Evolutionary conservation across 2,797 vertebrate species (phyloP), one percentile per base, ranked within the genome.

Genomic region (Hybognathus amarus): DNA sequence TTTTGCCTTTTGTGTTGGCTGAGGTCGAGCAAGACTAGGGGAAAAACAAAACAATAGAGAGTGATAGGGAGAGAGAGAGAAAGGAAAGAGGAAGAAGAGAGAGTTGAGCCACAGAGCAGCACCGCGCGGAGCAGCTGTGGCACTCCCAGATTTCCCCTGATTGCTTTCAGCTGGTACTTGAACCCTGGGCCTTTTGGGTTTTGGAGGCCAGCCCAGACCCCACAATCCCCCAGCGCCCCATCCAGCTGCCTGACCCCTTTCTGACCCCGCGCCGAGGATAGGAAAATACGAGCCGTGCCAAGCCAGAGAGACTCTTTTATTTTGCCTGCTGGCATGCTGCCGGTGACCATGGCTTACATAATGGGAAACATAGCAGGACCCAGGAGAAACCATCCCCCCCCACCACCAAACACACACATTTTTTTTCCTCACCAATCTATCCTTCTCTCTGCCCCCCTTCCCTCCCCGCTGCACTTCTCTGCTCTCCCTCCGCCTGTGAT

Each of bases 121-220:
- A 89, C 93, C 85, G 92, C 93, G 90, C 96, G 92, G 94, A 97
- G 97, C 98, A 99, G 97, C 97, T 99, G 97, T 97, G 97, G 97
- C 96, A 97, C 97, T 98, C 95, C 95, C 94, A 95, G 94, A 94
- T 95, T 94, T 94, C 93, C 96, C 96, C 97, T 99, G 98, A 99
- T 99, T 99, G 97, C 98, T 99, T 98, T 99, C 98, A 99, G 98
- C 98, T 99, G 98, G 98, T 99, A 99, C 98, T 99, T 99, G 98
- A 99, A 99, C 98, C 97, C 97, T 83, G 97, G 96, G 97, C 96
- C 97, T 95, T 95, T 94, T 94, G 97, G 95, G 96, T 97, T 98
- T 97, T 99, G 97, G 97, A 98, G 97, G 95, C 95, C 95, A 95
- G 97, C 98, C 98, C 98, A 98, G 97, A 97, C 97, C 97, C 97